Conservation (phyloP, 2,797 vertebrate genomes). For the Bradypodion ventrale region DNA sequence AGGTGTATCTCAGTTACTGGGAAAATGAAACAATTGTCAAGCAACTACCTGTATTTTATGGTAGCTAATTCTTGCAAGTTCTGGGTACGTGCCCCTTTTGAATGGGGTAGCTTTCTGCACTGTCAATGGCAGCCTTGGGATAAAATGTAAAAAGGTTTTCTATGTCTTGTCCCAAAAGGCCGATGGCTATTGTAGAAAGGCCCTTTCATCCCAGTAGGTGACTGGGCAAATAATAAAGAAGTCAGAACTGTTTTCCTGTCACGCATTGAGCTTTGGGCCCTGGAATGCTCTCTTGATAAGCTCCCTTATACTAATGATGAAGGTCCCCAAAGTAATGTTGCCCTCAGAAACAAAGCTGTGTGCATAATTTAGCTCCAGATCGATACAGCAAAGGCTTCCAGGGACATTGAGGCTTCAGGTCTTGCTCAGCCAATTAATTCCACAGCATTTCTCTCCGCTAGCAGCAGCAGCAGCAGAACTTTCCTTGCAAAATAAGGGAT, state of each 20-base stretch:
- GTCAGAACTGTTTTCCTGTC: background rate
- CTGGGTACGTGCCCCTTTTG: background rate
- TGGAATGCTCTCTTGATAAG: background rate
- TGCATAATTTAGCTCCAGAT: conserved; percentile 38
- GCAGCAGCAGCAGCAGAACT: background rate
- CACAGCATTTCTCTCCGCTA: background rate
- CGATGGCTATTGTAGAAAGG: background rate
- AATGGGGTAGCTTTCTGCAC: background rate
- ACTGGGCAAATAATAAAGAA: background rate
- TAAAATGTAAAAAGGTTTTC: background rate
- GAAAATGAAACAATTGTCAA: too few species aligned
- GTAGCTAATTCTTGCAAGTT: too few species aligned
- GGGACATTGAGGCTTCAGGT: conserved; percentile 28
- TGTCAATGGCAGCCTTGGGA: background rate
- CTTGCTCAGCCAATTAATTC: background rate
- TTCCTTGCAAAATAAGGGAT: background rate
- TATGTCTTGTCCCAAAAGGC: background rate
- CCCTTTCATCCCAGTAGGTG: background rate
- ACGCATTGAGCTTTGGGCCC: background rate
- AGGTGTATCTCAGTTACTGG: too few species aligned
- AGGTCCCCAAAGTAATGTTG: fast-evolving
- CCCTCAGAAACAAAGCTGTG: conserved; percentile 27
- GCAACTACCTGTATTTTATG: too few species aligned
- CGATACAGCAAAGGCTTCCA: conserved; percentile 44
- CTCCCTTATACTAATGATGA: conserved; percentile 28